Evolutionary conservation across 2,113 vertebrate species (phyloP), one percentile per base, ranked within the genome.

Genomic region (Misgurnus anguillicaudatus): DNA sequence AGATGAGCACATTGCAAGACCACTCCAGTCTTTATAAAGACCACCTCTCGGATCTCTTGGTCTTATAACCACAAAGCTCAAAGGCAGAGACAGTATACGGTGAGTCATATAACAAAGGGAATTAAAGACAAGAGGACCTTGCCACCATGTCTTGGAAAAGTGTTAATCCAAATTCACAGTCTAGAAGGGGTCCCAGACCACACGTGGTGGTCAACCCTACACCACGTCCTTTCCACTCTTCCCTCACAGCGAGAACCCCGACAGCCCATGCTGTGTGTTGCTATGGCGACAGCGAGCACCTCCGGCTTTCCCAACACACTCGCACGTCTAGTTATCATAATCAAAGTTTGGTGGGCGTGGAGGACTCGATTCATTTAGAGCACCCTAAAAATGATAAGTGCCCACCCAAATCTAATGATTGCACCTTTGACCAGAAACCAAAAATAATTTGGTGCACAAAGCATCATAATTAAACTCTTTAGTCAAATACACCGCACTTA

Each of bases 201-300:
- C 70, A 82, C 81, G 79, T 75, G 67, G 65, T 48, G 77, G 60
- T 76, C 73, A 24, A 66, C 63, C 66, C 42, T 68, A 78, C 48
- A 14, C 78, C 48, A 45, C 41, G 73, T 65, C 72, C 80, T 70
- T 58, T 66, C 16, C 19, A 39, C 68, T 55, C 55, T 47, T 70
- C 81, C 78, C 78, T 85, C 74, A 71, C 24, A 83, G 68, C 76
- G 83, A 75, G 74, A 79, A 84, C 38, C 76, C 76, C 19, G 21
- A 55, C 36, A 21, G 53, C 80, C 42, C 80, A 85, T 84, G 79
- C 81, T 83, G 77, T 77, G 67, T 84, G 91, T 93, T 92, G 89
- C 90, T 83, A 92, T 91, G 86, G 90, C 38, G 87, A 93, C 87
- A 48, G 55, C 24, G 86, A 36, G 86, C 81, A 84, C 85, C 80